A percentile compares a stretch with the other conserved stretches of the same genome.
phyloP scores from a whole-genome alignment of 2,888 invertebrate genomes.

The Volucella bombylans region DNA sequence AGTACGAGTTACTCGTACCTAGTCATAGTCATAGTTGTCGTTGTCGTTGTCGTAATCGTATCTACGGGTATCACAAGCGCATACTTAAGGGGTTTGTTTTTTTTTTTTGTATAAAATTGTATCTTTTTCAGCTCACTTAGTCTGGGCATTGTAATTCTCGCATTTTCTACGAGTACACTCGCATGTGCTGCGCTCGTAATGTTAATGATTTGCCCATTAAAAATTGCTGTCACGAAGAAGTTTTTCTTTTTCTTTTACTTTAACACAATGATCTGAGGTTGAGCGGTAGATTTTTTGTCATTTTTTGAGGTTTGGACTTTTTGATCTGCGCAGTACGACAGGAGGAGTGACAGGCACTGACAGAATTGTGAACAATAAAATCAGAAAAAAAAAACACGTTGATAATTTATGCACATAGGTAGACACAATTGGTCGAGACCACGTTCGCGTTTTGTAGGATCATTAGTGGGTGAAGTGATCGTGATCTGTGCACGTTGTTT shows the following conservation, averaged over 20 bases:
- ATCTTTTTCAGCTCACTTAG: slow-evolving; percentile 47
- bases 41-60: no score
- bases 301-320: slow-evolving; percentile 6
- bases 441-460: slow-evolving; percentile 56
- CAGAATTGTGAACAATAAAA: slow-evolving; percentile 56
- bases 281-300: background rate
- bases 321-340: slow-evolving; percentile 30
- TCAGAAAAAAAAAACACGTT: no score
- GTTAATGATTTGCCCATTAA: slow-evolving; percentile 64
- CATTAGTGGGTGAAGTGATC: slow-evolving; percentile 70
- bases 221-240: slow-evolving; percentile 67
- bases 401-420: slow-evolving; percentile 58
- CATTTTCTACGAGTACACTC: slow-evolving; percentile 28
- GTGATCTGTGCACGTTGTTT: slow-evolving; percentile 63
- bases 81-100: slow-evolving; percentile 20
- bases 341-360: slow-evolving; percentile 56
- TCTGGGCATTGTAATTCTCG: slow-evolving; percentile 52
- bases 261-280: slow-evolving; percentile 25
- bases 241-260: slow-evolving; percentile 22
- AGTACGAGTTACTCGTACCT: no score
- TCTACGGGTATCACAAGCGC: background rate
- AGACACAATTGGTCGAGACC: slow-evolving; percentile 44
- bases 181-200: slow-evolving; percentile 25
- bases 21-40: no score
- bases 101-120: slow-evolving; percentile 7